These are phyloP conservation scores for Ctenodactylus gundi DNA, from an alignment of 2,113 vertebrate species.

Conservation along the genomic window DNA sequence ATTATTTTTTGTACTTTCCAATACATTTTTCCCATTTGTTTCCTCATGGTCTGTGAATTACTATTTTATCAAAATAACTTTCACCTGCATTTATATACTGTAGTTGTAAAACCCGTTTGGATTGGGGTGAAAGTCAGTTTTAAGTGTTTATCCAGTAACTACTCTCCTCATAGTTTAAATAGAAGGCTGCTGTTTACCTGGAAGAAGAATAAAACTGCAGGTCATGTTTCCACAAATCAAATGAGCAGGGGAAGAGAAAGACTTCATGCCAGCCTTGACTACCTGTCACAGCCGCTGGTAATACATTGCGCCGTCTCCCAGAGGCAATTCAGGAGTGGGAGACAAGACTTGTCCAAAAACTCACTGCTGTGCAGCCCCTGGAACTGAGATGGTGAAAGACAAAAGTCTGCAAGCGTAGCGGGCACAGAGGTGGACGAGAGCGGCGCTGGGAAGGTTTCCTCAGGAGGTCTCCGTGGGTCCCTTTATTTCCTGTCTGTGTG, in stretches of 20 bases:
- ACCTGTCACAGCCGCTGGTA: background rate
- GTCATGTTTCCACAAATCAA: background rate
- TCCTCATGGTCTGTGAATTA: background rate
- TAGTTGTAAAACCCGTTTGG: background rate
- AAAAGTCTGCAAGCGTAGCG: too few relatives aligned
- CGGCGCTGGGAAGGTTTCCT: background rate
- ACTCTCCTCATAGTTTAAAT: background rate
- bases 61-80: background rate
- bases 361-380: background rate
- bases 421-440: background rate
- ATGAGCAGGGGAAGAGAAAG: background rate
- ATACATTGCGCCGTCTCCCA: background rate
- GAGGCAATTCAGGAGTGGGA: background rate
- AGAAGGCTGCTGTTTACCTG: background rate
- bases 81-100: background rate
- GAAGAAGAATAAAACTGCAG: background rate
- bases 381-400: background rate
- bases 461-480: background rate
- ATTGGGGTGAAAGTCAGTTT: background rate
- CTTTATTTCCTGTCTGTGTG: background rate
- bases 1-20: background rate
- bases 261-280: background rate
- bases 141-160: background rate
- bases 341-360: background rate
- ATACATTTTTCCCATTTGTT: background rate